Evolutionary conservation across 2,888 invertebrate genomes (phyloP).

Genomic region (Sturmia bella): DNA sequence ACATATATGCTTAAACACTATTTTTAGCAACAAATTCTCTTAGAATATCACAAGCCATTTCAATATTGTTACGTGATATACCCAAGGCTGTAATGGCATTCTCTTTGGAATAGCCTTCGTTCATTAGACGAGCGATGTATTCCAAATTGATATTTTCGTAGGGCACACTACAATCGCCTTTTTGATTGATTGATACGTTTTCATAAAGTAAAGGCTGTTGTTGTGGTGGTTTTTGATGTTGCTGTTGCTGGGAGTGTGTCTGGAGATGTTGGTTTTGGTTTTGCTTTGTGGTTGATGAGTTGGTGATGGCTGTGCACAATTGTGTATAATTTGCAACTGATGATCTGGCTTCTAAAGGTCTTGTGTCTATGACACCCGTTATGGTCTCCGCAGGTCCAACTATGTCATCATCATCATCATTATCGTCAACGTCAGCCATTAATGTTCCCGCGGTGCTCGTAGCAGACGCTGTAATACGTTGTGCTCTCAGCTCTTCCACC

Average conservation of each 20-base stretch:
- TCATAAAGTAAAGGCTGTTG: slow-evolving; percentile 81
- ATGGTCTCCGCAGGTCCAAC: slow-evolving; percentile 89
- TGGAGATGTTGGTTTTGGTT: slow-evolving; percentile 38
- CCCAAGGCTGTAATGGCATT: slow-evolving; percentile 95
- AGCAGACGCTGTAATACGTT: slow-evolving; percentile 73
- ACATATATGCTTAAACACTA: slow-evolving; percentile 75
- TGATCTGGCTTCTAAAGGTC: slow-evolving; percentile 81
- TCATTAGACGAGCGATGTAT: slow-evolving; percentile 93
- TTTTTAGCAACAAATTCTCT: slow-evolving; percentile 92
- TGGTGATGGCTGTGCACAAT: slow-evolving; percentile 75
- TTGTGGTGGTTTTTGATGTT: slow-evolving; percentile 69
- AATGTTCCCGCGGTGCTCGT: slow-evolving; percentile 70
- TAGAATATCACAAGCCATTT: slow-evolving; percentile 97
- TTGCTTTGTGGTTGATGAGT: slow-evolving; percentile 62
- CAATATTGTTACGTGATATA: slow-evolving; percentile 95
- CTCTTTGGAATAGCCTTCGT: slow-evolving; percentile 94
- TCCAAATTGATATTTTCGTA: slow-evolving; percentile 96
- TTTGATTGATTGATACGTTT: slow-evolving; percentile 82
- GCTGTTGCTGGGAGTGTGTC: slow-evolving; percentile 67
- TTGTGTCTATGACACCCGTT: slow-evolving; percentile 87
- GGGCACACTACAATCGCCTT: slow-evolving; percentile 83
- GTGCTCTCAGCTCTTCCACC: slow-evolving; percentile 79
- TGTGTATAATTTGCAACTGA: slow-evolving; percentile 76
- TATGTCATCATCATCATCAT: slow-evolving; percentile 81
- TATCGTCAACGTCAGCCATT: slow-evolving; percentile 76